Base-by-base conservation (phyloP, 2,113 vertebrate species). In the Gymnobelideus leadbeateri region DNA sequence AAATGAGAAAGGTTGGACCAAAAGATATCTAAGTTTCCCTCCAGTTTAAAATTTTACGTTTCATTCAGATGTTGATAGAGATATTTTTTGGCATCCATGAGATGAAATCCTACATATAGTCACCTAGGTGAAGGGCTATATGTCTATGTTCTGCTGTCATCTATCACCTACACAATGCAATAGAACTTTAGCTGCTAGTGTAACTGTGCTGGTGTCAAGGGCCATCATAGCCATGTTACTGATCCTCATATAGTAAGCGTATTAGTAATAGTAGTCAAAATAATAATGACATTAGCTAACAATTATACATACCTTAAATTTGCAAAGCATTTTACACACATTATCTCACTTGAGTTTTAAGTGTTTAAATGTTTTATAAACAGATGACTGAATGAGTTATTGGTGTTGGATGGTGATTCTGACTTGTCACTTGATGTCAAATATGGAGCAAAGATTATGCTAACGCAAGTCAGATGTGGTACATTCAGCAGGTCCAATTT, bases 81-180 rank as follows among this genome's bases (percentile, higher is more conserved):
- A 49, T 93, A 89, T 91, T 94, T 95, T 95, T n/a, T 93, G 91
- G 46, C 23, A 54, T n/a, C 47, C 91, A 91, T 89, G 94, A 93
- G 92, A 49, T 92, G 55, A 90, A 0, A 90, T 25, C n/a, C 54
- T 94, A 51, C 23, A 89, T 55, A 5, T 90, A 28, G 11, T 49
- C 4, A 94, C 57, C 51, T 51, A 93, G 91, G 21, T 61, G 77
- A 92, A 92, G 96, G 92, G 24, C n/a, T 55, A 0, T 84, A 92
- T 91, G 49, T 21, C 8, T n/a, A 26, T 46, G 90, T 53, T 31
- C 91, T 91, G 10, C 50, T 92, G 51, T 91, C 52, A 93, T 89
- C 14, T 23, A 23, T 2, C 2, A 11, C 51, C 46, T 68, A 95
- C n/a, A 91, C 21, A 68, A 92, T 93, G 94, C 43, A 94, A 31